Base-by-base conservation (phyloP, 2,797 vertebrate genomes). In the Syndactyla subalaris region DNA sequence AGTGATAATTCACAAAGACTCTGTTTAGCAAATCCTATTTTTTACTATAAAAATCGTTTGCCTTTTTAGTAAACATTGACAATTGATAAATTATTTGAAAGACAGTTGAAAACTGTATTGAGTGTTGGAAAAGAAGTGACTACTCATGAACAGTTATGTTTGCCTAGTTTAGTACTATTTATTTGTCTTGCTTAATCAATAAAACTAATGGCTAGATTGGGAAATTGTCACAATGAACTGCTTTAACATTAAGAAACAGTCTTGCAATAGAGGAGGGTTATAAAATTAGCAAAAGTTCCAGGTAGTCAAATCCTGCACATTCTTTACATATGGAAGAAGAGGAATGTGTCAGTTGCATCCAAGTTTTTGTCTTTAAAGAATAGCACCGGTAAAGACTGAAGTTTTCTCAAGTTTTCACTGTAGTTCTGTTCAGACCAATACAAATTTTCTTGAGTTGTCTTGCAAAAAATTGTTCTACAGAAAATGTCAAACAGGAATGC, bases 1-100 rank as follows among this genome's bases (percentile, higher is more conserved):
- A 91, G 72, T 95, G 90, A 93, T 95, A 87, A 76, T 90, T 97
- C 96, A 93, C 80, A 74, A 75, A 89, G 73, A 76, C 55, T 75
- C 32, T 36, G 6, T 66, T 27, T 77, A 83, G 51, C 73, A 84
- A 88, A 95, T 59, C 76, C 77, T 71, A 48, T 41, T 82, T 88
- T 85, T 75, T 3, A 46, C 91, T 75, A 29, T 85, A 82, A 83
- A 86, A 81, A 71, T 34, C 65, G 51, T 71, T 95, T 91, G 67
- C 55, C 75, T 92, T 80, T 94, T 94, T 87, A 88, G 74, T 94
- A 95, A 78, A 39, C 65, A 73, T 85, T 82, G 67, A 58, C 73
- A 68, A 2, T 45, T 76, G 57, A 81, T 78, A 91, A 87, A 55
- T 83, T 73, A 38, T 78, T 92, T 86, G 92, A 92, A 89, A 57